Percentiles rank a stretch among this genome's conserved stretches.
Evolutionary conservation across 2,797 vertebrate genomes (phyloP).

Genomic region (Basileuterus tristriatus): DNA sequence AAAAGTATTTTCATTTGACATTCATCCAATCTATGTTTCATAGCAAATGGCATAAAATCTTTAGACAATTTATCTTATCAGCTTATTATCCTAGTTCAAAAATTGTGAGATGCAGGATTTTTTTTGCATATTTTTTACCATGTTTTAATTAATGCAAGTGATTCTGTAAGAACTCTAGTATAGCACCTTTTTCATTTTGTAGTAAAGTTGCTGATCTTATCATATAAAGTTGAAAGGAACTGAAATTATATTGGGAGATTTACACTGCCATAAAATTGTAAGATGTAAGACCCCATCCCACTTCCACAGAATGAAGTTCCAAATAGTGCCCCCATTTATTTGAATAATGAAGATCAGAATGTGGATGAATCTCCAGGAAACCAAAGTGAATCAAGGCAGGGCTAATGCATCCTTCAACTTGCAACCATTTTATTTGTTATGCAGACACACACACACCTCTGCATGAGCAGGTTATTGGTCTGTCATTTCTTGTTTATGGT

Average conservation of each 20-base stretch:
- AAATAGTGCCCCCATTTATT: not conserved
- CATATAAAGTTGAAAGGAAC: not conserved
- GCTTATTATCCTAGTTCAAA: not conserved
- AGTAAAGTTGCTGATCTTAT: not conserved
- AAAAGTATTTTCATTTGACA: not conserved
- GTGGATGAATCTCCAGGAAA: not conserved
- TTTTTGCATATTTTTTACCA: not conserved
- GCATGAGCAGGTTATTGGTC: not conserved
- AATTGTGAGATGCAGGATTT: not conserved
- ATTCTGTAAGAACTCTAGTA: not conserved
- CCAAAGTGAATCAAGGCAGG: not conserved
- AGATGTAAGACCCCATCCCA: not conserved
- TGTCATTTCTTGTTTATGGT: not conserved
- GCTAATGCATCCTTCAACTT: not conserved
- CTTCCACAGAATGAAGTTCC: not conserved
- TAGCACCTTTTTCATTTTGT: not conserved
- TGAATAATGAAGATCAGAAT: not conserved
- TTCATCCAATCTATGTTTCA: not conserved
- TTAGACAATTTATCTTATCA: not conserved
- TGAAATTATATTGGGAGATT: not conserved
- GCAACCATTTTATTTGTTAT: not conserved
- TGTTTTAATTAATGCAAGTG: not conserved
- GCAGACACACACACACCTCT: not conserved
- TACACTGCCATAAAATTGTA: not conserved
- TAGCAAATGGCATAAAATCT: not conserved